These are phyloP conservation scores for Plectrocnemia conspersa DNA, from an alignment of 1,140 invertebrate genomes.

Conservation along the genomic window DNA sequence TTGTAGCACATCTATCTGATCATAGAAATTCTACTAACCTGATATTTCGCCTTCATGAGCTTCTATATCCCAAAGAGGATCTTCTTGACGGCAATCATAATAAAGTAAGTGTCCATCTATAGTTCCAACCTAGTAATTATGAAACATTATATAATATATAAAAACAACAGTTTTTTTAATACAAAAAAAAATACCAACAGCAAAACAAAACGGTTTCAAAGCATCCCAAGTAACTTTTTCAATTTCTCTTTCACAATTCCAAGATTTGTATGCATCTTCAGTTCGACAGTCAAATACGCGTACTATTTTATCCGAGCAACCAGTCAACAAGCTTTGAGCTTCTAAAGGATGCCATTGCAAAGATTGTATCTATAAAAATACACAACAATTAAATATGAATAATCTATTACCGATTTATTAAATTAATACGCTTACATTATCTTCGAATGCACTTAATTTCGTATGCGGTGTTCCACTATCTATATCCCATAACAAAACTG, in stretches of 20 bases:
- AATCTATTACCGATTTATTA: slow-evolving; percentile 1
- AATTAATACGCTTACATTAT: slow-evolving; percentile 57
- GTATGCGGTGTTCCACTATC: slow-evolving; percentile 69
- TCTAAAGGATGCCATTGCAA: slow-evolving; percentile 83
- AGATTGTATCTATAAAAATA: slow-evolving; percentile 61
- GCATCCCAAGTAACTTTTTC: slow-evolving; percentile 86
- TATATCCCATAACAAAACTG: slow-evolving; percentile 91
- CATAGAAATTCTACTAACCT: slow-evolving; percentile 45
- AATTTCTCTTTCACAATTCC: slow-evolving; percentile 72
- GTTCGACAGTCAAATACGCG: slow-evolving; percentile 76
- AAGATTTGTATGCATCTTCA: slow-evolving; percentile 60
- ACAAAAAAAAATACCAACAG: slow-evolving; percentile 55
- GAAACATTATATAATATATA: no score
- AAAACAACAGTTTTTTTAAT: no score
- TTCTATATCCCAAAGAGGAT: slow-evolving; percentile 70
- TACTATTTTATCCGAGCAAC: slow-evolving; percentile 63
- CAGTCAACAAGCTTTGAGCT: slow-evolving; percentile 73
- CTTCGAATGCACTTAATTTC: slow-evolving; percentile 67
- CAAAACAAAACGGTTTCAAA: slow-evolving; percentile 66
- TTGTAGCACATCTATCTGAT: no score
- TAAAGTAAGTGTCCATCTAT: slow-evolving; percentile 74
- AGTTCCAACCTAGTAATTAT: slow-evolving; percentile 63
- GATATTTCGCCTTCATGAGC: slow-evolving; percentile 80
- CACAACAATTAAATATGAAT: slow-evolving; percentile 1
- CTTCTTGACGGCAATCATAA: slow-evolving; percentile 68